Conservation (phyloP, 1,140 invertebrate genomes). For the Onthophagus taurus region DNA sequence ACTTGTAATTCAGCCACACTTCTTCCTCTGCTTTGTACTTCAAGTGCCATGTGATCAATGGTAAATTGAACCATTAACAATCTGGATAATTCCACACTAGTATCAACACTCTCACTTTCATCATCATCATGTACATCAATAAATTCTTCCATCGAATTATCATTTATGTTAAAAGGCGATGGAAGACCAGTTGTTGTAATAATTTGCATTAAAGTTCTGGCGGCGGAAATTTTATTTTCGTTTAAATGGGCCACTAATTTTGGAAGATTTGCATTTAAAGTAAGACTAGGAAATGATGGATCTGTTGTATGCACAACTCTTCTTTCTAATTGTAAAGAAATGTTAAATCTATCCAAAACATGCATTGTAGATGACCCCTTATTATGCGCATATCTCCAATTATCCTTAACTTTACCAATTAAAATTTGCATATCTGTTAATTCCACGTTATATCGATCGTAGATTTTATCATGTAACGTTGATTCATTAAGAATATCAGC, state of each 20-base stretch:
- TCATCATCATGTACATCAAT: constrained; percentile 16
- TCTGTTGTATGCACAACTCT: constrained; percentile 73
- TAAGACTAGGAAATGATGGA: constrained; percentile 75
- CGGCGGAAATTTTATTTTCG: constrained; percentile 71
- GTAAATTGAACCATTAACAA: constrained; percentile 79
- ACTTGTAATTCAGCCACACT: constrained; percentile 87
- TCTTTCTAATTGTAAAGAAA: constrained; percentile 73
- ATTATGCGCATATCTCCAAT: constrained; percentile 79
- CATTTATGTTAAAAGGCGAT: constrained; percentile 36
- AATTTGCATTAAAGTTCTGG: constrained; percentile 39
- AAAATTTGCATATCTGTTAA: constrained; percentile 81
- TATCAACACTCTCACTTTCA: constrained; percentile 22
- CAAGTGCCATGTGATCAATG: constrained; percentile 79
- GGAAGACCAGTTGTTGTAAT: constrained; percentile 37
- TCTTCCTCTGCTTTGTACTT: constrained; percentile 73
- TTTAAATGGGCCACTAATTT: constrained; percentile 82
- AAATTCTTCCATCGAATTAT: constrained; percentile 7
- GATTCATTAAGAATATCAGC: constrained; percentile 41
- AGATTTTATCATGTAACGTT: constrained; percentile 62
- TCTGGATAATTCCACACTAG: constrained; percentile 37
- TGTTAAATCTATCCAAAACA: constrained; percentile 83
- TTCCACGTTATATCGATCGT: constrained; percentile 76
- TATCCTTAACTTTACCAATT: constrained; percentile 76
- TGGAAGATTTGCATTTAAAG: constrained; percentile 74
- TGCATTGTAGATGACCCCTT: constrained; percentile 77